Evolutionary conservation across 1,140 invertebrate species (phyloP).

Genomic region (Drosophila subobscura): DNA sequence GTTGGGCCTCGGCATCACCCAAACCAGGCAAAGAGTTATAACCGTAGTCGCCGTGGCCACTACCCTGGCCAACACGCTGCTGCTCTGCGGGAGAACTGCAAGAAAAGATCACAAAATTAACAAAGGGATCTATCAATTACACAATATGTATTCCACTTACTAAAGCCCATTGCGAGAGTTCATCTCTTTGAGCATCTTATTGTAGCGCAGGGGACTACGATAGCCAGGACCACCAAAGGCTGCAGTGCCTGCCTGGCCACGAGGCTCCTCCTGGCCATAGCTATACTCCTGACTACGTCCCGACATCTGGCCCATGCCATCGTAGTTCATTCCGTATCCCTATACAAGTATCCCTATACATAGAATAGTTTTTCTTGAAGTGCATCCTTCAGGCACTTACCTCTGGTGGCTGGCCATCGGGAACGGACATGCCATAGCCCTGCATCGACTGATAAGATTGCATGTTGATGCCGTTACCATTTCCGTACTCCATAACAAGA

Average conservation of each 20-base stretch:
- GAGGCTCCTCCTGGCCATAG: constrained; percentile 45
- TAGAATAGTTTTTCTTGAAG: too few relatives aligned
- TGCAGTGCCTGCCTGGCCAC: constrained; percentile 43
- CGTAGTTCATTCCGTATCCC: constrained; percentile 38
- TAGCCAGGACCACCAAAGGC: constrained; percentile 60
- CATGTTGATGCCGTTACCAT: constrained; percentile 25
- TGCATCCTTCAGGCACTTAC: background rate
- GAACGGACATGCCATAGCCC: constrained; percentile 39
- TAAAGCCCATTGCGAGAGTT: constrained; percentile 71
- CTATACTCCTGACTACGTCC: constrained; percentile 27
- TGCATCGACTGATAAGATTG: constrained; percentile 38
- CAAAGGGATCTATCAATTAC: background rate
- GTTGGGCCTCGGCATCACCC: constrained; percentile 54
- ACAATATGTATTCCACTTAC: constrained; percentile 19
- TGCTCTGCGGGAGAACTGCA: constrained; percentile 53
- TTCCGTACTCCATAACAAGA: constrained; percentile 56
- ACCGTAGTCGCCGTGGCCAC: constrained; percentile 59
- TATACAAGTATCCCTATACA: background rate
- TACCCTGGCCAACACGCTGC: constrained; percentile 14
- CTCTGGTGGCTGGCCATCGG: constrained; percentile 47
- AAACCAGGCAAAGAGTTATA: constrained; percentile 61
- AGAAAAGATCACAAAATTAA: background rate
- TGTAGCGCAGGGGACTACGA: constrained; percentile 62
- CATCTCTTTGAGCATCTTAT: constrained; percentile 57
- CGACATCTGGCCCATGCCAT: constrained; percentile 12